Evolutionary conservation across 2,797 vertebrate species (phyloP), one percentile per base, ranked within the genome.

Genomic region (Gymnodraco acuticeps): DNA sequence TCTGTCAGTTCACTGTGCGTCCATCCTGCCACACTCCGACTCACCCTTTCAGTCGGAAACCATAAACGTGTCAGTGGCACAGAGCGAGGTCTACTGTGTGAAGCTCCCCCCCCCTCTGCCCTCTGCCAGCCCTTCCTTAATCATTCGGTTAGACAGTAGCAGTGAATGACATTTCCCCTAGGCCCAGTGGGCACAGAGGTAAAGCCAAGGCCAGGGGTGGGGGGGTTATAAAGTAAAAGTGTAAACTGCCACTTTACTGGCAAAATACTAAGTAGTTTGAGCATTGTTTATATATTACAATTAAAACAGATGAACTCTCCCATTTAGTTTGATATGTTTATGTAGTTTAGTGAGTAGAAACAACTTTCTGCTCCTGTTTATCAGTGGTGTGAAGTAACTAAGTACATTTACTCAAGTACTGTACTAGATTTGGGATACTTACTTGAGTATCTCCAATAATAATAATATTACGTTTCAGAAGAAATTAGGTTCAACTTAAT

Each of bases 101-200:
- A 84, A 71, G 75, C 70, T 19, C 62, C 63, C 52, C 64, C 70
- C 58, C n/a, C 33, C 33, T 0, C 23, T 73, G 78, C 74, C 74
- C 78, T 58, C 77, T 11, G 52, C 73, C 56, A 75, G 72, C 62
- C 70, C 78, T 59, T 68, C 81, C 80, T 86, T 80, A 89, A 77
- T 88, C 78, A 87, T 78, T 84, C 63, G 61, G 60, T 84, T 80
- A 78, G 85, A 88, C 92, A 89, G 91, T 92, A 92, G 91, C 91
- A 92, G 88, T 92, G 89, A 91, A 88, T 82, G 89, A 93, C 86
- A 92, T 92, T 90, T 93, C 86, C 86, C 77, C 19, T 55, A 80
- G 72, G 82, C 70, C 72, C 80, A 78, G 74, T 83, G 77, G 71
- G 82, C 64, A 64, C 23, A 6, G 42, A 80, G 78, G 77, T 83